Conservation (phyloP, 2,888 invertebrate genomes). For the Lacanobia oleracea region DNA sequence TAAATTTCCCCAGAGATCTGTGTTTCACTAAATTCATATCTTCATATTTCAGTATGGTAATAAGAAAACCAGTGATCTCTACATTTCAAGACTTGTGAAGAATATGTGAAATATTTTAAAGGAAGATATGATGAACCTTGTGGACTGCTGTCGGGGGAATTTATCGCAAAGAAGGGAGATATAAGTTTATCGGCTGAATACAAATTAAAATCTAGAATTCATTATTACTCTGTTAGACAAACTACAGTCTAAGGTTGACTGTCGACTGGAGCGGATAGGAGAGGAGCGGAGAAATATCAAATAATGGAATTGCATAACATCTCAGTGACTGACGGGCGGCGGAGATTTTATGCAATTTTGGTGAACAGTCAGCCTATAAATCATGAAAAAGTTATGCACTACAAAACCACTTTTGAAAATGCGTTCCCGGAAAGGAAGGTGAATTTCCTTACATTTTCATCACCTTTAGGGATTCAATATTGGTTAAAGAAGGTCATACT, state of each 20-base stretch:
- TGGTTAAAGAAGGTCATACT: too few species aligned
- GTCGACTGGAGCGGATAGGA: too few species aligned
- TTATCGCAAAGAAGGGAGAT: neutral
- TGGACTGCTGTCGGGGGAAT: slow-evolving; percentile 3
- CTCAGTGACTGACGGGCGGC: too few species aligned
- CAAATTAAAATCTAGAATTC: neutral
- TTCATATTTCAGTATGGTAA: slow-evolving; percentile 44
- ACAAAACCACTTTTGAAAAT: too few species aligned
- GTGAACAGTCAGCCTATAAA: too few species aligned
- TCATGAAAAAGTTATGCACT: too few species aligned
- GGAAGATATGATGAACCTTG: slow-evolving; percentile 9
- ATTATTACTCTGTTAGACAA: neutral
- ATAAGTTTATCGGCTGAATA: neutral
- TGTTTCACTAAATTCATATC: slow-evolving; percentile 37
- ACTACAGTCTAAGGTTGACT: neutral
- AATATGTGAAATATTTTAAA: slow-evolving; percentile 28
- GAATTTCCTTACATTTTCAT: neutral
- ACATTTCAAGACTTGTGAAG: slow-evolving; percentile 15
- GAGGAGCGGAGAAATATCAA: too few species aligned
- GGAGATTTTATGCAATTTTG: too few species aligned
- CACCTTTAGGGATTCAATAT: too few species aligned
- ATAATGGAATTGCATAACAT: too few species aligned
- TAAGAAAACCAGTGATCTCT: slow-evolving; percentile 33
- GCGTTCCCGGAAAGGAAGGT: neutral
- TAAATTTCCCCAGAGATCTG: slow-evolving; percentile 50